Conservation (phyloP, 2,888 invertebrate genomes). For the Drosophila ustulata region DNA sequence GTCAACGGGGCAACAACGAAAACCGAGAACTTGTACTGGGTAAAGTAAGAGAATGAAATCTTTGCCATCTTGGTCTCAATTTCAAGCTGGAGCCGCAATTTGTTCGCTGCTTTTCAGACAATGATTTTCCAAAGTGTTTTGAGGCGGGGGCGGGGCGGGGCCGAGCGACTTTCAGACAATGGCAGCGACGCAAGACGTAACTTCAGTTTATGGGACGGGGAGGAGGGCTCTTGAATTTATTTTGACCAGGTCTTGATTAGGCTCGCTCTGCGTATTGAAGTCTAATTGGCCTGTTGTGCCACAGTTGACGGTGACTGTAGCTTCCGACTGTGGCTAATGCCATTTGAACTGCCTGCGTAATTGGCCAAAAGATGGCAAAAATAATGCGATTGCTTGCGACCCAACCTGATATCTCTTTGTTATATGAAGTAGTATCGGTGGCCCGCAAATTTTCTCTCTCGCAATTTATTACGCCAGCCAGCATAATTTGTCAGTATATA, state of each 20-base stretch:
- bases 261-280: constrained; percentile 45
- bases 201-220: constrained; percentile 31
- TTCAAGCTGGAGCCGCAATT: constrained; percentile 52
- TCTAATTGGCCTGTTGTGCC: constrained; percentile 48
- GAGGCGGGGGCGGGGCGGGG: neutral
- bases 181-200: constrained; percentile 57
- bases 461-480: constrained; percentile 7
- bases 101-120: constrained; percentile 63
- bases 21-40: constrained; percentile 4
- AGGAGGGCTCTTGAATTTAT: constrained; percentile 34
- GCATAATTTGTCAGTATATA: constrained; percentile 8
- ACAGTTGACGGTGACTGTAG: constrained; percentile 31
- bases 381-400: constrained; percentile 46
- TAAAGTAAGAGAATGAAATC: constrained; percentile 39
- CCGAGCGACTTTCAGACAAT: neutral
- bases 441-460: neutral
- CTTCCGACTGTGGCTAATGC: constrained; percentile 62
- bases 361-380: constrained; percentile 65
- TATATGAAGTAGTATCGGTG: constrained; percentile 14
- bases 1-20: constrained; percentile 27
- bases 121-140: constrained; percentile 69
- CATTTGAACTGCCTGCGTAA: constrained; percentile 64
- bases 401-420: constrained; percentile 21
- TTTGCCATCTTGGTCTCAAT: constrained; percentile 33
- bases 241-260: constrained; percentile 51